Base-by-base conservation (phyloP, 2,113 vertebrate genomes). In the Tapirus terrestris region DNA sequence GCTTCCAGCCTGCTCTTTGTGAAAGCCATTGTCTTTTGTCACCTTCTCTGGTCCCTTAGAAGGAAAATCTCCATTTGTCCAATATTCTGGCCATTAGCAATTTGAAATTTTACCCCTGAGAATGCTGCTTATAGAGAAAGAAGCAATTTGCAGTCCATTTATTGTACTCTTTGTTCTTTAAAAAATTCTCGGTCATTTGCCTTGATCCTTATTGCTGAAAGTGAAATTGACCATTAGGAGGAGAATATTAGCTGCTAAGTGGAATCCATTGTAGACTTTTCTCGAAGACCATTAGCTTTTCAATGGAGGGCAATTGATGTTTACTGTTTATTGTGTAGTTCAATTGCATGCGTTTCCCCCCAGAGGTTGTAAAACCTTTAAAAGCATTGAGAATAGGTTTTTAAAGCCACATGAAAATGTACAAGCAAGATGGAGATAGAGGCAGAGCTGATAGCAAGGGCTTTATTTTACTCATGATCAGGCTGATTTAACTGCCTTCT, bases 261-360 rank as follows among this genome's bases (percentile, higher is more conserved):
- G 80, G 90, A 82, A 33, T 84, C 65, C 90, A 9, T 79, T 90
- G 58, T 82, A 39, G 91, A 95, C 39, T 48, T n/a, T 89, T 95
- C 65, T 90, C 29, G 14, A 97, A 97, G 87, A 70, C 85, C 87
- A 95, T 98, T 92, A 96, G 92, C 60, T 96, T 96, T 96, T 75
- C 68, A 25, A 0, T 20, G 51, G 23, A 25, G 63, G 60, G 63
- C 10, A 60, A 68, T 83, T 93, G 56, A 65, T 97, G 60, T 87
- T 96, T 79, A 85, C 53, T 90, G 48, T 83, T 96, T 96, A 85
- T 81, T 87, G 23, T 87, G 48, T 48, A 39, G 77, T 53, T 96
- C 31, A 61, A 39, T 77, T 61, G 67, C 29, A 25, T 81, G 31
- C 21, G 31, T 93, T 75, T 60, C 10, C 18, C 45, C 33, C 86